These are phyloP conservation scores for Bombus picipes DNA, from an alignment of 1,140 invertebrate species.

Conservation along the genomic window DNA sequence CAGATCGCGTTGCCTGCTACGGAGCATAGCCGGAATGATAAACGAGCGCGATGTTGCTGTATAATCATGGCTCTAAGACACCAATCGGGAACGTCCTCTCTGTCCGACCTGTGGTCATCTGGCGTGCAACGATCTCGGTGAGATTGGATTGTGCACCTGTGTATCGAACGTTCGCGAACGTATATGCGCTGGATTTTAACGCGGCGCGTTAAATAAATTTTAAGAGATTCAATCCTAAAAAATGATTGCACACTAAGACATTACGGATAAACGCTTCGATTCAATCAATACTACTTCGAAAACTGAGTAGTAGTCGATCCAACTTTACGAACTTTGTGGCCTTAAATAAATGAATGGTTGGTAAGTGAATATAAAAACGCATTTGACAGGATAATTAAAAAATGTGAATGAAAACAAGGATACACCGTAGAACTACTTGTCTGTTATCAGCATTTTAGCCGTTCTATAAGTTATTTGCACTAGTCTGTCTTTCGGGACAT, in stretches of 20 bases:
- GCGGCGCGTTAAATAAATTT: background rate
- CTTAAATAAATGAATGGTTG: background rate
- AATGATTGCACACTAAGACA: too few species aligned
- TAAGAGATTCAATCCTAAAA: background rate
- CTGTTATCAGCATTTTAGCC: constrained; percentile 45
- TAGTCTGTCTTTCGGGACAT: constrained; percentile 5
- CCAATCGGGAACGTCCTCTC: constrained; percentile 46
- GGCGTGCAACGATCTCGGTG: constrained; percentile 37
- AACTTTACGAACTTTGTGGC: background rate
- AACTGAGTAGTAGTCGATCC: background rate
- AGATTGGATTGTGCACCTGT: background rate
- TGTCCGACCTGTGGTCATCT: constrained; percentile 33
- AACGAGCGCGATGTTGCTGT: constrained; percentile 77
- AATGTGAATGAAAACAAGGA: background rate
- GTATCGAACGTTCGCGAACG: background rate
- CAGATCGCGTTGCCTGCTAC: constrained; percentile 73
- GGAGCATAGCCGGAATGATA: constrained; percentile 72
- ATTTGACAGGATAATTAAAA: background rate
- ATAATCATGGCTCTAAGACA: constrained; percentile 71
- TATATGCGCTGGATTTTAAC: background rate
- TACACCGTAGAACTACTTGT: background rate
- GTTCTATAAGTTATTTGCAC: constrained; percentile 45
- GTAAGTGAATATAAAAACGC: background rate
- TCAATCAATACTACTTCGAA: background rate
- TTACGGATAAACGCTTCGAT: background rate